Evolutionary conservation across 2,113 vertebrate species (phyloP).

Genomic region (Xiphophorus couchianus): DNA sequence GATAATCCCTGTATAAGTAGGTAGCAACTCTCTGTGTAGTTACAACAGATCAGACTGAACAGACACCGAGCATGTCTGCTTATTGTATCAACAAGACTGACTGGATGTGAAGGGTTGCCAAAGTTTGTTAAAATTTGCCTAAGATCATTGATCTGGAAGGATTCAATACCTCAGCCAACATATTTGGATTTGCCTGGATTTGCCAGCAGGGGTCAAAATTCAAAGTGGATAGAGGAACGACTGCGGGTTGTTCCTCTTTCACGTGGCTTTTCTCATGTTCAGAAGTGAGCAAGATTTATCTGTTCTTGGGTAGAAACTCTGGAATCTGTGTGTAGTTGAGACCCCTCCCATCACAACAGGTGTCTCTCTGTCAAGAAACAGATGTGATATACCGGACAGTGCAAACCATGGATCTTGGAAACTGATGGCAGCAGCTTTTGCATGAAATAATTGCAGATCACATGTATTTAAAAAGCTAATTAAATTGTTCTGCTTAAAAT

Average conservation of each 20-base stretch:
- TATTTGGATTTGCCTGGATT: constrained; percentile 33
- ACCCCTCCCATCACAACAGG: neutral
- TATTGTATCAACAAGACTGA: neutral
- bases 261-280: neutral
- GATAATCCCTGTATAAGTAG: too few relatives aligned
- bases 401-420: neutral
- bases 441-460: neutral
- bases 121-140: constrained; percentile 4
- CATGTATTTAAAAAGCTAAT: too few relatives aligned
- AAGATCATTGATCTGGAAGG: constrained; percentile 4
- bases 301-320: neutral
- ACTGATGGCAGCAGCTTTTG: neutral
- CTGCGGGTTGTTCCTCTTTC: neutral
- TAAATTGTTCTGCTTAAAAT: neutral
- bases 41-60: too few relatives aligned
- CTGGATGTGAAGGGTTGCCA: neutral
- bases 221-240: neutral
- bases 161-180: constrained; percentile 19
- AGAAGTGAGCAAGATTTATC: neutral
- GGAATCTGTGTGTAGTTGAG: neutral
- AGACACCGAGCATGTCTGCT: too few relatives aligned
- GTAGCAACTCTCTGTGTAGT: too few relatives aligned
- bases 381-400: neutral
- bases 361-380: neutral
- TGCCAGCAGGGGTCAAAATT: constrained; percentile 4